Conservation (phyloP, 2,888 invertebrate genomes). For the Xanthostigma xanthostigma region DNA sequence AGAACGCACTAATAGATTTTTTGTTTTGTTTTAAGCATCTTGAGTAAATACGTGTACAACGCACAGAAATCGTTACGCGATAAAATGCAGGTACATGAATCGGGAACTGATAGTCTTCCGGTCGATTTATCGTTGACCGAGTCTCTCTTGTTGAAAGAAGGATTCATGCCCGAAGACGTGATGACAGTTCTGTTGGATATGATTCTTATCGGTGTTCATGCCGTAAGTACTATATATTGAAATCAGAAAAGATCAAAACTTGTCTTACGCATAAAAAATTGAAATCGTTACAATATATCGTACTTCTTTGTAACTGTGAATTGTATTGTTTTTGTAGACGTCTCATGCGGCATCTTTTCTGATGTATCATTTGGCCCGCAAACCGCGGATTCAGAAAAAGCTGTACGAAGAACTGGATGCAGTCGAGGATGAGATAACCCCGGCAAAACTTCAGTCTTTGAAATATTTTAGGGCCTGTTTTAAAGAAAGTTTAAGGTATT, state of each 20-base stretch:
- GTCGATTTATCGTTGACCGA: constrained; percentile 31
- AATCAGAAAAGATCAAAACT: not conserved
- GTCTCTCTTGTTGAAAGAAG: constrained; percentile 36
- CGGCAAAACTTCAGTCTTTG: constrained; percentile 21
- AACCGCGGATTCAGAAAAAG: constrained; percentile 44
- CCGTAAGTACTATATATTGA: constrained; percentile 26
- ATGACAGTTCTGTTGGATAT: constrained; percentile 48
- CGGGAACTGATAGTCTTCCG: constrained; percentile 7
- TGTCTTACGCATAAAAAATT: not conserved
- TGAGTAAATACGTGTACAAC: constrained; percentile 42
- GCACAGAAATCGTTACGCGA: constrained; percentile 23
- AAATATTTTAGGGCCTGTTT: constrained; percentile 48
- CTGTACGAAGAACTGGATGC: constrained; percentile 42
- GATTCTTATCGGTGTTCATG: constrained; percentile 48
- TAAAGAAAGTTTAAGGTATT: constrained; percentile 43
- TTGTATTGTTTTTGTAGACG: constrained; percentile 27
- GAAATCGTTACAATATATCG: not conserved
- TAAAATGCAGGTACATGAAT: constrained; percentile 15
- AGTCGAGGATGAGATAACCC: constrained; percentile 21
- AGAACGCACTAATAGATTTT: too few relatives aligned
- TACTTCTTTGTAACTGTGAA: too few relatives aligned
- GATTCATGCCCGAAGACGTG: constrained; percentile 42
- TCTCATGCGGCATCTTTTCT: constrained; percentile 45
- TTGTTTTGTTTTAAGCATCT: constrained; percentile 28
- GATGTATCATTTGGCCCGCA: constrained; percentile 49